Conservation (phyloP, 2,797 vertebrate genomes). For the Rhinatrema bivittatum region DNA sequence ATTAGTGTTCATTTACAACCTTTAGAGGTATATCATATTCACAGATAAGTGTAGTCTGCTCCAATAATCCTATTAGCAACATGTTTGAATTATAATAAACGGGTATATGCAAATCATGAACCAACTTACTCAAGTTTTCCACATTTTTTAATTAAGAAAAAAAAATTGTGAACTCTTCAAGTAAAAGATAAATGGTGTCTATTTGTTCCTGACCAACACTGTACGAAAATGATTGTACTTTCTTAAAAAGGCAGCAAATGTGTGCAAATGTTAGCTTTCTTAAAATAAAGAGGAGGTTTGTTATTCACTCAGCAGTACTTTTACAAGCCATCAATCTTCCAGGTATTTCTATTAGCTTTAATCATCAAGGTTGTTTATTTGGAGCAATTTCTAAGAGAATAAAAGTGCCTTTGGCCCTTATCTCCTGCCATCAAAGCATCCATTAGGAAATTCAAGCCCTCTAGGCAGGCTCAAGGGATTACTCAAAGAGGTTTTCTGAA, state of each 20-base stretch:
- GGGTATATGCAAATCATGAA: constrained; percentile 13
- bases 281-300: constrained; percentile 63
- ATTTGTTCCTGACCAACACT: constrained; percentile 74
- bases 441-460: constrained; percentile 63
- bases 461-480: constrained; percentile 65
- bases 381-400: constrained; percentile 67
- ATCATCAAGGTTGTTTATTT: constrained; percentile 69
- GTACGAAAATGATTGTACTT: constrained; percentile 40
- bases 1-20: constrained; percentile 24
- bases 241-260: constrained; percentile 54
- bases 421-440: constrained; percentile 74
- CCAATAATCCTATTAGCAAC: constrained; percentile 4
- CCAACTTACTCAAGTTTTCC: constrained; percentile 19
- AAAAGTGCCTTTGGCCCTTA: constrained; percentile 68
- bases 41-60: constrained; percentile 14
- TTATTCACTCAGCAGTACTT: constrained; percentile 60
- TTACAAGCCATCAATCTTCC: constrained; percentile 62
- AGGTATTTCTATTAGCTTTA: constrained; percentile 67
- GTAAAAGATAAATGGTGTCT: constrained; percentile 46
- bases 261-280: constrained; percentile 68
- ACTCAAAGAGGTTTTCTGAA: constrained; percentile 57
- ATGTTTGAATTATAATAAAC: constrained; percentile 34
- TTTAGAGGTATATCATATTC: constrained; percentile 29
- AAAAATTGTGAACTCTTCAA: constrained; percentile 38
- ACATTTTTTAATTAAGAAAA: too few species aligned